phyloP scores from a whole-genome alignment of 2,888 invertebrate species.

The Sturmia bella region DNA sequence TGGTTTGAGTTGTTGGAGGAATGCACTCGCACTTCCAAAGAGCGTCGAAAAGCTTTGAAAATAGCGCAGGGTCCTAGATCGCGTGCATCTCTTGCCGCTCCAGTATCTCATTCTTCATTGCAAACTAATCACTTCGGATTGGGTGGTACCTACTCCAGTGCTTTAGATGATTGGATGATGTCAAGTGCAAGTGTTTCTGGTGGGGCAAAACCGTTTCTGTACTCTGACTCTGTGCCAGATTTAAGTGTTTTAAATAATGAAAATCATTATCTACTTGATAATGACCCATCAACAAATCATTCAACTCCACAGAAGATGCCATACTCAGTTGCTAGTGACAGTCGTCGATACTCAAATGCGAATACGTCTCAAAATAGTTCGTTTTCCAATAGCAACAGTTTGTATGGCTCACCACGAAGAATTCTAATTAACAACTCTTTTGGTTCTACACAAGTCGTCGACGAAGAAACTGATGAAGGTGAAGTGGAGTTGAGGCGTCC shows the following conservation, averaged over 20 bases:
- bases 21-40: conserved; percentile 85
- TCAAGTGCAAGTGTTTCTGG: conserved; percentile 80
- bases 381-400: conserved; percentile 76
- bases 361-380: conserved; percentile 79
- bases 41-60: conserved; percentile 84
- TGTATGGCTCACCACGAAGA: conserved; percentile 80
- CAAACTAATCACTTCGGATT: conserved; percentile 80
- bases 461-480: conserved; percentile 80
- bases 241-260: conserved; percentile 80
- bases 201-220: conserved; percentile 81
- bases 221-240: conserved; percentile 82
- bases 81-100: conserved; percentile 81
- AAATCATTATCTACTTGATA: conserved; percentile 79
- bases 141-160: conserved; percentile 83
- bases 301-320: conserved; percentile 81
- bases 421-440: conserved; percentile 81
- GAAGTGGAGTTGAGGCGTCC: conserved; percentile 80
- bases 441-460: conserved; percentile 80
- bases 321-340: conserved; percentile 77
- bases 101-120: conserved; percentile 80
- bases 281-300: conserved; percentile 81
- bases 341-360: conserved; percentile 79
- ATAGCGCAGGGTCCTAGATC: conserved; percentile 81
- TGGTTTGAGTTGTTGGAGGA: conserved; percentile 87
- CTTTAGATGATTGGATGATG: conserved; percentile 84